phyloP scores from a whole-genome alignment of 30 jellyfish, hydroid and myxozoan species.

The Morbakka virulenta region DNA sequence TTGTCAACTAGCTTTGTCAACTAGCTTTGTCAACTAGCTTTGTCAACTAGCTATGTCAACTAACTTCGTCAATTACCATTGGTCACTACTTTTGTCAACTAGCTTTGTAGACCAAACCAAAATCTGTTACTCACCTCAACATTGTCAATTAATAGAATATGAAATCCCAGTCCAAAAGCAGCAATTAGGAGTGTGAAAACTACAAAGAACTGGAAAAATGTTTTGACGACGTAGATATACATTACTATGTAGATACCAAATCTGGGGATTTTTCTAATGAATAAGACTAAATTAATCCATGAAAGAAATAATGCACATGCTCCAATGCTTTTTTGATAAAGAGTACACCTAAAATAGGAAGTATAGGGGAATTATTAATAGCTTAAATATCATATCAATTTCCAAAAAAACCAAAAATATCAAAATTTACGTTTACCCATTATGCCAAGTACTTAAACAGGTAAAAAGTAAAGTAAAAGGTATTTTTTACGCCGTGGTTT shows the following conservation, averaged over 20 bases:
- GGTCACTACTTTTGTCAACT: no score
- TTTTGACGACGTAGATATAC: slow-evolving; percentile 67
- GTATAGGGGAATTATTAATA: background rate
- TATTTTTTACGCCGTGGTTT: no score
- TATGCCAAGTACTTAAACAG: no score
- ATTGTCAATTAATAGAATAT: slow-evolving; percentile 39
- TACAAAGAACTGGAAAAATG: slow-evolving; percentile 72
- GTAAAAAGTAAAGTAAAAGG: no score
- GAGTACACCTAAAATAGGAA: slow-evolving; percentile 53
- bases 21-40: no score
- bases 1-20: no score
- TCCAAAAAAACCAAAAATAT: background rate
- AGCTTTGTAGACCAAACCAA: no score
- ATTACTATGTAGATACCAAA: slow-evolving; percentile 86
- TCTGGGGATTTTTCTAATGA: slow-evolving; percentile 74
- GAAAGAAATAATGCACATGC: slow-evolving; percentile 73
- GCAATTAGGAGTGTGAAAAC: slow-evolving; percentile 70
- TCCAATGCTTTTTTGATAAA: slow-evolving; percentile 75
- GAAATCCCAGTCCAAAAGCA: slow-evolving; percentile 80
- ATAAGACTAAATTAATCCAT: slow-evolving; percentile 72
- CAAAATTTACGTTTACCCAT: no score
- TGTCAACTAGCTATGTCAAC: no score
- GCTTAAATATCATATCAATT: background rate
- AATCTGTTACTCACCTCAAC: slow-evolving; percentile 19
- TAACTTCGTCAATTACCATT: no score